phyloP scores from a whole-genome alignment of 2,113 vertebrate genomes.

The Formicarius rufipectus region DNA sequence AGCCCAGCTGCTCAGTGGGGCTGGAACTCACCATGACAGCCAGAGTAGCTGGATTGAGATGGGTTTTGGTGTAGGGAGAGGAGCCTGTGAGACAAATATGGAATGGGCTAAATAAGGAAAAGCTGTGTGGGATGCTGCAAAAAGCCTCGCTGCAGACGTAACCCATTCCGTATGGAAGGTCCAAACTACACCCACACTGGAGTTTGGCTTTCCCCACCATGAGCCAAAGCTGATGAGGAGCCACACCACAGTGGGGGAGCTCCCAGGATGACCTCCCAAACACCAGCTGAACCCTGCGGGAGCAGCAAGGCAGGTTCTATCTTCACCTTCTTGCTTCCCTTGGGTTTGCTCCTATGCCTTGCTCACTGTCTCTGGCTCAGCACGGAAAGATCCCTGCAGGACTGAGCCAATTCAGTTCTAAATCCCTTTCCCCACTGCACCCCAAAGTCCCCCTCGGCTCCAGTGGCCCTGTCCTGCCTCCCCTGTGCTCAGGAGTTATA shows the following conservation, averaged over 20 bases:
- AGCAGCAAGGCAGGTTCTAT: accelerated
- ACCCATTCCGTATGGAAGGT: neutral
- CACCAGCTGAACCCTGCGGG: neutral
- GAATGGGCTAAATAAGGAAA: slow-evolving; percentile 13
- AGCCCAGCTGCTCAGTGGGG: neutral
- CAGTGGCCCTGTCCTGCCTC: accelerated
- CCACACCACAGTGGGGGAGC: accelerated
- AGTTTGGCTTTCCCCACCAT: neutral
- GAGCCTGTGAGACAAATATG: neutral
- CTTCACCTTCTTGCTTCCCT: neutral
- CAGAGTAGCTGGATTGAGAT: accelerated
- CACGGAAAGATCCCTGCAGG: too few relatives aligned
- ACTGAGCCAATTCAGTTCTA: neutral
- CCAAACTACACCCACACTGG: neutral
- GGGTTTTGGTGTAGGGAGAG: neutral
- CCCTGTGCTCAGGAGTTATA: accelerated
- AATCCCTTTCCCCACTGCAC: neutral
- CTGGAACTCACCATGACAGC: neutral
- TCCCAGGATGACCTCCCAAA: neutral
- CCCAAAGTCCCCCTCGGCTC: accelerated
- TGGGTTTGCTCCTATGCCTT: neutral
- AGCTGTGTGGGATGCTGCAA: slow-evolving; percentile 24
- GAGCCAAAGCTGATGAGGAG: neutral
- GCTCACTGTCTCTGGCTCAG: accelerated
- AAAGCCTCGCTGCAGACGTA: neutral